Evolutionary conservation across 2,797 vertebrate species (phyloP).

Genomic region (Smutsia temminckii): DNA sequence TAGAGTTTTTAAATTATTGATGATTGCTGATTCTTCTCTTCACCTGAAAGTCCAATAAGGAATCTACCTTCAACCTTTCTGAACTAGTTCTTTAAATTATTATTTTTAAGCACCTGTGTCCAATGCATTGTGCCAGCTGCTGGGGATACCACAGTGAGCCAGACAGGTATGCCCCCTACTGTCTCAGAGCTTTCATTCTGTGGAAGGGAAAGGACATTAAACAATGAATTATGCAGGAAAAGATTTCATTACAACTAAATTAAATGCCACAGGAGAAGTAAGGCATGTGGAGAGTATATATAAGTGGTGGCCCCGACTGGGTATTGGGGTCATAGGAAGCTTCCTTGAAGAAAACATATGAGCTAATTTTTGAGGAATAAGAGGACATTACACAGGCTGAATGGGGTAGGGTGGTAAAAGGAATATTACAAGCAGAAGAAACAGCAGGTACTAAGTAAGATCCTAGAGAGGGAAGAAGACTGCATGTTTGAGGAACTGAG

Average conservation of each 20-base stretch:
- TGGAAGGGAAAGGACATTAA: not conserved
- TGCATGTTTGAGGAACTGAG: not conserved
- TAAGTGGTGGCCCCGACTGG: not conserved
- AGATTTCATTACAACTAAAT: not conserved
- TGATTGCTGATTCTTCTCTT: not conserved
- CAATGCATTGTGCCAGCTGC: not conserved
- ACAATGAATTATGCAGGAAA: not conserved
- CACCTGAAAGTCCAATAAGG: not conserved
- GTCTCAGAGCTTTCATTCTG: not conserved
- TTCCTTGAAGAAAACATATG: not conserved
- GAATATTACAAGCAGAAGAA: not conserved
- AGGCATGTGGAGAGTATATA: not conserved
- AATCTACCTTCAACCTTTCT: constrained; percentile 6
- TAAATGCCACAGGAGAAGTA: not conserved
- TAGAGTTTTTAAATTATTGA: not conserved
- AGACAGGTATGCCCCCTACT: not conserved
- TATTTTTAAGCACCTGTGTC: not conserved
- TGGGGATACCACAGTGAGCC: not conserved
- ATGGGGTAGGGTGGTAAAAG: not conserved
- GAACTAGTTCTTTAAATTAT: not conserved
- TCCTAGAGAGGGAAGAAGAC: not conserved
- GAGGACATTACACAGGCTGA: not conserved
- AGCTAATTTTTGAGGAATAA: not conserved
- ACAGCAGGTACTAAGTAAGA: not conserved
- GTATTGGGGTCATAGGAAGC: not conserved